A percentile compares a stretch with the other conserved stretches of the same genome.
These are phyloP conservation scores for Drosophila eohydei DNA, from an alignment of 2,888 invertebrate genomes.

Conservation along the genomic window DNA sequence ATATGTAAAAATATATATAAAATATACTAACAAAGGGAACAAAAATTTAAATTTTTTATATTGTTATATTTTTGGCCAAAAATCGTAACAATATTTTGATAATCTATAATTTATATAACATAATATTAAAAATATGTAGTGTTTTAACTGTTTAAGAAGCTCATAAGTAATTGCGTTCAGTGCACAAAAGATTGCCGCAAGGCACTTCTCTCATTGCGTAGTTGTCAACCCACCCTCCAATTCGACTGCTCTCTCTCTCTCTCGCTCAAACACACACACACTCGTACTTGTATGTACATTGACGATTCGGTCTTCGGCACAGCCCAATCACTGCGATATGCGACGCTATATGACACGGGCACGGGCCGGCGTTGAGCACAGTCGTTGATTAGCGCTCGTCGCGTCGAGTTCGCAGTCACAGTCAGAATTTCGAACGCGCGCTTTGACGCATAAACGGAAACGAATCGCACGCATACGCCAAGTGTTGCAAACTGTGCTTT, in stretches of 20 bases:
- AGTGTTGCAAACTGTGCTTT: constrained; percentile 22
- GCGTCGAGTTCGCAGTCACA: constrained; percentile 58
- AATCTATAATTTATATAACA: too few species aligned
- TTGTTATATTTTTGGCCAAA: too few species aligned
- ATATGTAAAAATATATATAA: too few species aligned
- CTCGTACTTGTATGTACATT: background rate
- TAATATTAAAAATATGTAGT: background rate
- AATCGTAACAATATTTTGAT: too few species aligned
- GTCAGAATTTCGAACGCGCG: constrained; percentile 5
- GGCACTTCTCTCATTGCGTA: constrained; percentile 20
- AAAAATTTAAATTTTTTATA: too few species aligned
- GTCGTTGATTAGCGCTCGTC: constrained; percentile 81
- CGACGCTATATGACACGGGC: constrained; percentile 74
- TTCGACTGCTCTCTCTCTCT: constrained; percentile 23
- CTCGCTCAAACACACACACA: constrained; percentile 5
- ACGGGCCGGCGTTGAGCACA: constrained; percentile 66
- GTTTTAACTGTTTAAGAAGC: background rate
- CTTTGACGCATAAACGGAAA: constrained; percentile 1
- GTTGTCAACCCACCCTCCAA: constrained; percentile 30
- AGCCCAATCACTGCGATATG: constrained; percentile 52
- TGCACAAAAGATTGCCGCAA: constrained; percentile 7
- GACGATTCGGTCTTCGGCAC: constrained; percentile 24
- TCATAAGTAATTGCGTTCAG: constrained; percentile 11
- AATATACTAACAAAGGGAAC: too few species aligned
- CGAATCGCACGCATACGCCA: constrained; percentile 1